phyloP scores from a whole-genome alignment of 2,888 invertebrate genomes.

The Cerceris ruficornis region DNA sequence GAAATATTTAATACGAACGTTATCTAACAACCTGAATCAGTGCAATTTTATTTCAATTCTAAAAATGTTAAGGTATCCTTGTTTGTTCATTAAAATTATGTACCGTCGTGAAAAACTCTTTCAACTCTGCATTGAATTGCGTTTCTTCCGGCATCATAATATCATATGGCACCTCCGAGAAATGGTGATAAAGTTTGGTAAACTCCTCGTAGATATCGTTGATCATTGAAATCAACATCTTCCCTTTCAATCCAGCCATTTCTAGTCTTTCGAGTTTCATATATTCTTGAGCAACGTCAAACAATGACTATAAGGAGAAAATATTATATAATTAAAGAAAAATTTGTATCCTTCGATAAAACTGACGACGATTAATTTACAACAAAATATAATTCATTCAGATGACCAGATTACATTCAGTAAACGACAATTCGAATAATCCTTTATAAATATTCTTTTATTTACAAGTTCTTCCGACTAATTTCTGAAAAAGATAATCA shows the following conservation, averaged over 20 bases:
- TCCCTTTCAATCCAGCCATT: constrained; percentile 87
- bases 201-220: constrained; percentile 79
- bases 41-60: too few relatives aligned
- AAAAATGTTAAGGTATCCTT: too few relatives aligned
- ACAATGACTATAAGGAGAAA: constrained; percentile 83
- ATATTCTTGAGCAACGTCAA: constrained; percentile 91
- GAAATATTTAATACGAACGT: too few relatives aligned
- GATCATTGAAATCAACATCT: constrained; percentile 84
- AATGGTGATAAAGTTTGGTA: constrained; percentile 71
- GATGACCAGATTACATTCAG: too few relatives aligned
- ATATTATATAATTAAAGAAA: background rate
- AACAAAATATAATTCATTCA: too few relatives aligned
- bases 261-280: constrained; percentile 93
- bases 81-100: background rate
- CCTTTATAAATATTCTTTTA: too few relatives aligned
- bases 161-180: constrained; percentile 85
- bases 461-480: too few relatives aligned
- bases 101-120: constrained; percentile 39
- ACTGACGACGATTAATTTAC: too few relatives aligned
- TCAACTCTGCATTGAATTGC: constrained; percentile 86
- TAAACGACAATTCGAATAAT: too few relatives aligned
- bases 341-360: too few relatives aligned
- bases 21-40: too few relatives aligned
- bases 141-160: constrained; percentile 88
- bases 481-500: too few relatives aligned